These are phyloP conservation scores for Pogonomyrmex californicus DNA, from an alignment of 1,140 invertebrate species.

Conservation along the genomic window DNA sequence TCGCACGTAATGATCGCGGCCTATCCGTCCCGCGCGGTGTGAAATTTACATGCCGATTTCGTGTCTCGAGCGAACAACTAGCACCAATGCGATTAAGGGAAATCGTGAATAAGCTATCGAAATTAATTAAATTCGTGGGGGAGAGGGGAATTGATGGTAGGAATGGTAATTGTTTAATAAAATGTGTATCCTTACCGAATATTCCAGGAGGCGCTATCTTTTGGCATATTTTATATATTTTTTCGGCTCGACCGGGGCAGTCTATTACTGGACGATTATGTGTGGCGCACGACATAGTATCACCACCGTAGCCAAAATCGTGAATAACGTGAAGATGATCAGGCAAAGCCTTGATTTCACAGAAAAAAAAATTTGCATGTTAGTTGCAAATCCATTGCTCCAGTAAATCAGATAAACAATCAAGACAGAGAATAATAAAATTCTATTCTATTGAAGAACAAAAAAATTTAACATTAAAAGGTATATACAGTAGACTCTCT, in stretches of 20 bases:
- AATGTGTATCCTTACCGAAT: slow-evolving; percentile 69
- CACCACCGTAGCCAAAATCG: slow-evolving; percentile 97
- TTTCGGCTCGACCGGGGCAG: slow-evolving; percentile 81
- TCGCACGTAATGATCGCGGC: slow-evolving; percentile 14
- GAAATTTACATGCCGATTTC: slow-evolving; percentile 42
- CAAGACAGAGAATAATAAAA: neutral
- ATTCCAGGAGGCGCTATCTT: slow-evolving; percentile 72
- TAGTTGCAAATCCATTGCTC: slow-evolving; percentile 25
- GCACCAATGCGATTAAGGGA: neutral
- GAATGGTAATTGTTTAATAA: neutral
- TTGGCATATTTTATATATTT: slow-evolving; percentile 75
- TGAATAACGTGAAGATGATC: slow-evolving; percentile 98
- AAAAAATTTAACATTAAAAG: neutral
- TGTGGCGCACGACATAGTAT: slow-evolving; percentile 98
- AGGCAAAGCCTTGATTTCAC: slow-evolving; percentile 94
- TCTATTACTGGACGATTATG: slow-evolving; percentile 96
- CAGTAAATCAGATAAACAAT: neutral
- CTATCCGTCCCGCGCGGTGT: neutral
- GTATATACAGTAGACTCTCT: no score
- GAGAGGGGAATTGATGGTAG: no score
- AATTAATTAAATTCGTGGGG: neutral
- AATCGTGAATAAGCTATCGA: neutral
- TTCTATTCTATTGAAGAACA: neutral
- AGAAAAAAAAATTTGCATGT: slow-evolving; percentile 31
- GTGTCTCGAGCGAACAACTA: neutral